Conservation (phyloP, 2,113 vertebrate species). For the Lycocorax pyrrhopterus region DNA sequence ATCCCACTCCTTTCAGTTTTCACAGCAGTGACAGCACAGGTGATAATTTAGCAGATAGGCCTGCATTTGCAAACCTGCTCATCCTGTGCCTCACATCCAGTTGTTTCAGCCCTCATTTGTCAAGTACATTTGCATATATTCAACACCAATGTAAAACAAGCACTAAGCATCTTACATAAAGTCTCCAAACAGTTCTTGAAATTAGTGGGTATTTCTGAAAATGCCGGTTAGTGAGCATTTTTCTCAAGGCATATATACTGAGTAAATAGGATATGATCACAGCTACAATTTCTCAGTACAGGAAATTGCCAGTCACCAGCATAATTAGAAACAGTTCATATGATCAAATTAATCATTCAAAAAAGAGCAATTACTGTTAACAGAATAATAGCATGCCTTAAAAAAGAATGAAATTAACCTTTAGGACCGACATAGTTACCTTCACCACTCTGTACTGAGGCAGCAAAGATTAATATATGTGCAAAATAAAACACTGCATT, state of each 20-base stretch:
- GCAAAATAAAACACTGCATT: conserved; percentile 40
- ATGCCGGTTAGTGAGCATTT: not conserved
- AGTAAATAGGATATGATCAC: conserved; percentile 33
- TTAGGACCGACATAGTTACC: conserved; percentile 22
- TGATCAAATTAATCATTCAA: conserved; percentile 63
- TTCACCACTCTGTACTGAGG: conserved; percentile 8
- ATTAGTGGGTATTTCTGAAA: not conserved
- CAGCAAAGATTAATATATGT: conserved; percentile 57
- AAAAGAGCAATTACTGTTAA: conserved; percentile 62
- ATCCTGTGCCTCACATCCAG: not conserved
- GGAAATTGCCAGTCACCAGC: conserved; percentile 58
- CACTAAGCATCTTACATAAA: not conserved
- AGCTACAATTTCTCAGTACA: conserved; percentile 18
- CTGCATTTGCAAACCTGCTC: not conserved
- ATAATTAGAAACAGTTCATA: conserved; percentile 59
- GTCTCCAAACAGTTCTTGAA: not conserved
- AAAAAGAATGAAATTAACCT: conserved; percentile 65
- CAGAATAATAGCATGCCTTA: conserved; percentile 56
- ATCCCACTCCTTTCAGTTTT: not conserved
- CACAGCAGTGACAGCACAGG: not conserved
- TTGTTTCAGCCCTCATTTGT: not conserved
- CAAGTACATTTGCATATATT: not conserved
- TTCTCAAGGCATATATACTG: not conserved
- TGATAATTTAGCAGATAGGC: not conserved
- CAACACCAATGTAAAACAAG: not conserved